phyloP scores from a whole-genome alignment of 2,113 vertebrate species.

The Electrona antarctica region DNA sequence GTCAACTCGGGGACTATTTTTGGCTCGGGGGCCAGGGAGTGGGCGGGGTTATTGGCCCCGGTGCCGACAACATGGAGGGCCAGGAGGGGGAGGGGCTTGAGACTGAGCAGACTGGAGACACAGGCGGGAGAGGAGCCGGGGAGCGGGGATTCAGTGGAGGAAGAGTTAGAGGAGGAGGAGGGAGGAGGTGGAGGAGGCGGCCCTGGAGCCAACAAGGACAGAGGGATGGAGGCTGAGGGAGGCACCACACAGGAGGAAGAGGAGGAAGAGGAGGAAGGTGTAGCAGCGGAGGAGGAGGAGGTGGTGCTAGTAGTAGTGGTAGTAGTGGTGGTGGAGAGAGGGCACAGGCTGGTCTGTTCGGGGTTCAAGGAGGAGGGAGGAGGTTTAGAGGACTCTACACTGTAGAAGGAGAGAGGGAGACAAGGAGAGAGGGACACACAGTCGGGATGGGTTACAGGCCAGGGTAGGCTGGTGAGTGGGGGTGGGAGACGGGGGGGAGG shows the following conservation, averaged over 20 bases:
- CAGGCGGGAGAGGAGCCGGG: constrained; percentile 87
- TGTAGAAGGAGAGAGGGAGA: constrained; percentile 82
- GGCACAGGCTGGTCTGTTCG: constrained; percentile 91
- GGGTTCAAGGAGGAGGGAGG: constrained; percentile 85
- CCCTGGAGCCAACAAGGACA: constrained; percentile 84
- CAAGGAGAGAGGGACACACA: constrained; percentile 81
- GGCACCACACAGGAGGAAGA: constrained; percentile 93
- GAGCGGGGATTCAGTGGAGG: constrained; percentile 91
- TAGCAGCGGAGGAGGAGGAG: constrained; percentile 60
- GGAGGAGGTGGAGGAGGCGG: constrained; percentile 86
- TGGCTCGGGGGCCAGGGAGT: constrained; percentile 73
- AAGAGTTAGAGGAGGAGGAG: constrained; percentile 83
- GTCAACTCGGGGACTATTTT: constrained; percentile 77
- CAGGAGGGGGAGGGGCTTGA: constrained; percentile 94
- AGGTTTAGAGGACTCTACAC: constrained; percentile 85
- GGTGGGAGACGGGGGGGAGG: constrained; percentile 78
- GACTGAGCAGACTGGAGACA: constrained; percentile 92
- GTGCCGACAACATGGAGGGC: constrained; percentile 92
- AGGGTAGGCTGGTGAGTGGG: constrained; percentile 85
- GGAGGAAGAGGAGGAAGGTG: constrained; percentile 82
- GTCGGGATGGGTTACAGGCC: constrained; percentile 78
- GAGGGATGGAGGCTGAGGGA: constrained; percentile 84
- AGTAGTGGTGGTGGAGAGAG: constrained; percentile 75
- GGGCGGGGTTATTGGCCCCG: constrained; percentile 79
- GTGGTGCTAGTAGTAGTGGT: constrained; percentile 65